These are phyloP conservation scores for Philereme vetulata DNA, from an alignment of 2,888 invertebrate species.

Conservation along the genomic window DNA sequence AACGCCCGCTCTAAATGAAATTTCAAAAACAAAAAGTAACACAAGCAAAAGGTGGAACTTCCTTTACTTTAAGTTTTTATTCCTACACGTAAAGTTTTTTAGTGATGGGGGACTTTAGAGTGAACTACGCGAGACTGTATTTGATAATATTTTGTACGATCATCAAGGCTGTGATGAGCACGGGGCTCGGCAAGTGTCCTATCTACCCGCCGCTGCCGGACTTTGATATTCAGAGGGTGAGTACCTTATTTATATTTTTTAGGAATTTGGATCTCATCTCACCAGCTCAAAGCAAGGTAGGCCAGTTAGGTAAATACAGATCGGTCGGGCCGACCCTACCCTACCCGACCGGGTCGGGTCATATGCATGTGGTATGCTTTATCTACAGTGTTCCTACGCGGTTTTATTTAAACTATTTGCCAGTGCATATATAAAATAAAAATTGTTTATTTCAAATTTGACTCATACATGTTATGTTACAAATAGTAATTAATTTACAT, in stretches of 20 bases:
- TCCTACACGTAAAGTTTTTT: slow-evolving; percentile 15
- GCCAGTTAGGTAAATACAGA: too few species aligned
- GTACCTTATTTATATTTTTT: slow-evolving; percentile 43
- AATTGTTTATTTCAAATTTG: too few species aligned
- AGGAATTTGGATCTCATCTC: too few species aligned
- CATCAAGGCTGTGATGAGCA: slow-evolving; percentile 55
- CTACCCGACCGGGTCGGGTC: too few species aligned
- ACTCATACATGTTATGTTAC: too few species aligned
- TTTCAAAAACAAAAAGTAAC: slow-evolving; percentile 1
- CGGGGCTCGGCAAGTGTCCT: slow-evolving; percentile 88
- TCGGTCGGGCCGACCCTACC: too few species aligned
- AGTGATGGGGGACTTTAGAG: slow-evolving; percentile 69
- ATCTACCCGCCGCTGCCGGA: slow-evolving; percentile 86
- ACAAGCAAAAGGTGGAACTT: slow-evolving; percentile 1
- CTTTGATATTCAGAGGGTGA: slow-evolving; percentile 87
- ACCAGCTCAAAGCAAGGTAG: too few species aligned
- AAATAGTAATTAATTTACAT: too few species aligned
- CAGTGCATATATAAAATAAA: too few species aligned
- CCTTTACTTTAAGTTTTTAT: slow-evolving; percentile 10
- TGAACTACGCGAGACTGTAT: slow-evolving; percentile 49
- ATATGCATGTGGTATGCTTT: too few species aligned
- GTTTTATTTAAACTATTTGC: too few species aligned
- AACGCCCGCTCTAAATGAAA: slow-evolving; percentile 16
- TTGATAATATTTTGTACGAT: slow-evolving; percentile 56
- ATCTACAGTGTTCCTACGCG: too few species aligned